These are phyloP conservation scores for Nezara viridula DNA, from an alignment of 2,888 invertebrate species.

Conservation along the genomic window DNA sequence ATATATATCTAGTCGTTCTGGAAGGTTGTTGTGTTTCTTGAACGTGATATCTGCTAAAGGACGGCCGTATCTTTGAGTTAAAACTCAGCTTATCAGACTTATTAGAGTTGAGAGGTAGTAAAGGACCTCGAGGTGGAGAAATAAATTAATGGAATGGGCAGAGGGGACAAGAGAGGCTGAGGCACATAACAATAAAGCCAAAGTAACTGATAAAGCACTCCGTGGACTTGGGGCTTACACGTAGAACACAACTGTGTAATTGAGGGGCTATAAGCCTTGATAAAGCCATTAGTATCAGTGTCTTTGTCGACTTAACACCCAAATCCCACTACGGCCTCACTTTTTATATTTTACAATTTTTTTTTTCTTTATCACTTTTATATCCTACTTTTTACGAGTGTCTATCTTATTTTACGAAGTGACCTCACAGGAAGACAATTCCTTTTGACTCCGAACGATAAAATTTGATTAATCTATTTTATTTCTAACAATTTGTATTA, in stretches of 20 bases:
- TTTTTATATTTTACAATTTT: background rate
- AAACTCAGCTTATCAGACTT: background rate
- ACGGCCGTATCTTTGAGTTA: background rate
- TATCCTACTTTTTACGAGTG: background rate
- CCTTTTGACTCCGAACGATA: too few relatives aligned
- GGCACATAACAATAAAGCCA: background rate
- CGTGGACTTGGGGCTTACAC: background rate
- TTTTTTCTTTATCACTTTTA: background rate
- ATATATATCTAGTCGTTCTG: background rate
- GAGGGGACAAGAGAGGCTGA: background rate
- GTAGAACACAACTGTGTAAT: background rate
- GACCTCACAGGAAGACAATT: background rate
- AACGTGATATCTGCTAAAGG: background rate
- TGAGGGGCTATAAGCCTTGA: conserved; percentile 31
- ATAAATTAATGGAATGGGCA: background rate
- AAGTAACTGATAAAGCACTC: background rate
- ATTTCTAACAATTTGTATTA: too few relatives aligned
- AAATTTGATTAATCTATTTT: background rate
- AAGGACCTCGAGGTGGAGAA: background rate
- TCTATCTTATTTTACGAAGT: background rate
- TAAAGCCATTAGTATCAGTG: conserved; percentile 50
- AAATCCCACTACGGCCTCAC: conserved; percentile 14
- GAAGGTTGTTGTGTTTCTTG: too few relatives aligned
- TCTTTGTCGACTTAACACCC: conserved; percentile 2
- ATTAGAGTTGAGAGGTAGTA: conserved; percentile 9